Evolutionary conservation across 1,140 invertebrate species (phyloP).

Genomic region (Hycleus cichorii): DNA sequence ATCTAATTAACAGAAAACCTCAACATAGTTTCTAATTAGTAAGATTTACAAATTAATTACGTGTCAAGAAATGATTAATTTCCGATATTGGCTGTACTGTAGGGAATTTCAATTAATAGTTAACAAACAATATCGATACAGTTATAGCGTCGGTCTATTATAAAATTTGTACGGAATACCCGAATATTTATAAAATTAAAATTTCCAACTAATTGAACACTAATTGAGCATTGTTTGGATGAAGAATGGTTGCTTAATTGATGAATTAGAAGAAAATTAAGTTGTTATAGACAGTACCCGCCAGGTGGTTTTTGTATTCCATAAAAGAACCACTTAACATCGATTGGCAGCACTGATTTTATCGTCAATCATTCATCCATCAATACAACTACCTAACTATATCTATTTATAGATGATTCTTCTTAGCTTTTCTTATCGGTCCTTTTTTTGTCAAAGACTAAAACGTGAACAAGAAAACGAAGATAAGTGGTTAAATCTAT

Average conservation of each 20-base stretch:
- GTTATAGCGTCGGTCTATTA: no score
- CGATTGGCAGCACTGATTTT: slow-evolving; percentile 20
- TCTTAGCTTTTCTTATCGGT: no score
- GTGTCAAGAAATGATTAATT: slow-evolving; percentile 21
- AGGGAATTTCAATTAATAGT: slow-evolving; percentile 14
- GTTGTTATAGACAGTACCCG: slow-evolving; percentile 7
- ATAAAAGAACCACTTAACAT: slow-evolving; percentile 14
- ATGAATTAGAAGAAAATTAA: slow-evolving; percentile 21
- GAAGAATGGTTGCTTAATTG: slow-evolving; percentile 18
- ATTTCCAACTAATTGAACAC: background rate
- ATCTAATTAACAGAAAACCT: slow-evolving; percentile 17
- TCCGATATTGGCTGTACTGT: slow-evolving; percentile 1
- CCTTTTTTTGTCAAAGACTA: no score
- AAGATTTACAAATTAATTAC: slow-evolving; percentile 22
- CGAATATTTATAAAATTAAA: no score
- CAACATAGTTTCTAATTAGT: slow-evolving; percentile 18
- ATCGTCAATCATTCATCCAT: slow-evolving; percentile 9
- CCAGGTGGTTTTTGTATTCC: slow-evolving; percentile 4
- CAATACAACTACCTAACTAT: background rate
- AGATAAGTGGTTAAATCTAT: no score
- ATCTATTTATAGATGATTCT: no score
- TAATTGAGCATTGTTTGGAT: slow-evolving; percentile 19
- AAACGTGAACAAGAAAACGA: no score
- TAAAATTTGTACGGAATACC: no score
- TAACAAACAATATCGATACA: no score